Conservation (phyloP, 2,113 vertebrate genomes). For the Calyptomena viridis region DNA sequence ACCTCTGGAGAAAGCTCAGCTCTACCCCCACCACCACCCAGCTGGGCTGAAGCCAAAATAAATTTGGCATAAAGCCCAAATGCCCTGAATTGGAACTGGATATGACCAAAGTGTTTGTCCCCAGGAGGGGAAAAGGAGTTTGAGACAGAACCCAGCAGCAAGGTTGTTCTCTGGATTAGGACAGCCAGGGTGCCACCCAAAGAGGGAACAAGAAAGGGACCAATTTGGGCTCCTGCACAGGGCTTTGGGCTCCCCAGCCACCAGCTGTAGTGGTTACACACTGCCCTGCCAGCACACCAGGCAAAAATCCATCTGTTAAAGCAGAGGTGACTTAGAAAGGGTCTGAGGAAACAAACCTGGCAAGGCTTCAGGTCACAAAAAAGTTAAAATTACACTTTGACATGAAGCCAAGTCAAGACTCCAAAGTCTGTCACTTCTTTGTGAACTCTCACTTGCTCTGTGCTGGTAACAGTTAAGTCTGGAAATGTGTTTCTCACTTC, state of each 20-base stretch:
- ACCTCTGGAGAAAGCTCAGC: not conserved
- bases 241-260: not conserved
- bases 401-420: not conserved
- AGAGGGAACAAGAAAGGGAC: not conserved
- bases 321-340: not conserved
- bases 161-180: not conserved
- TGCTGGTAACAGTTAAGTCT: not conserved
- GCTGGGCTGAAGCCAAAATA: constrained; percentile 4
- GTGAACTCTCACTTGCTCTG: not conserved
- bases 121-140: not conserved
- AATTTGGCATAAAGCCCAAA: not conserved
- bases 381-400: constrained; percentile 30
- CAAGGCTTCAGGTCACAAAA: not conserved
- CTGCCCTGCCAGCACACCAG: not conserved
- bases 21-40: not conserved
- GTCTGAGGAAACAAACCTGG: not conserved
- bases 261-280: not conserved
- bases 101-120: not conserved
- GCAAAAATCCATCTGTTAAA: not conserved
- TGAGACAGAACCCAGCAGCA: not conserved
- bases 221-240: not conserved
- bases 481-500: not conserved
- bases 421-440: not conserved
- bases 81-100: not conserved
- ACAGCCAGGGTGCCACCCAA: not conserved